Conservation (phyloP, 2,797 vertebrate genomes). For the Scyliorhinus canicula region DNA sequence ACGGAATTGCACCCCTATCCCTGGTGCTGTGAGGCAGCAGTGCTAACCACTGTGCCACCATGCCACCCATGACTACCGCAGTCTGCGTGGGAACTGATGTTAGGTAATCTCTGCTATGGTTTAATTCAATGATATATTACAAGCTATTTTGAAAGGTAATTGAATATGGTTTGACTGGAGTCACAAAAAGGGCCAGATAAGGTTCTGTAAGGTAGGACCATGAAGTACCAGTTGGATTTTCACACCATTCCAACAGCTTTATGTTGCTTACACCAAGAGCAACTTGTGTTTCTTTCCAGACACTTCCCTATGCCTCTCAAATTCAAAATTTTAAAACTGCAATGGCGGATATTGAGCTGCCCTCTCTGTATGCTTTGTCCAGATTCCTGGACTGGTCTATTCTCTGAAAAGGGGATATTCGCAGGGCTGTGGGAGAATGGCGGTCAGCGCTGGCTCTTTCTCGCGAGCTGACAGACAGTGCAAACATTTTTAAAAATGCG, state of each 20-base stretch:
- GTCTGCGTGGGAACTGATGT: not conserved
- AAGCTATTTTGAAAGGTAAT: not conserved
- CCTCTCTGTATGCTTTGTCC: not conserved
- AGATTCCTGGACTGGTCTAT: not conserved
- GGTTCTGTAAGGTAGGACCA: not conserved
- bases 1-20: no score
- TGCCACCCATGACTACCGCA: no score
- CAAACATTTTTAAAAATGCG: no score
- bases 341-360: not conserved
- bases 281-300: not conserved
- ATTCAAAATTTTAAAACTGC: not conserved
- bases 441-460: no score
- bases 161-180: not conserved
- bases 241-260: not conserved
- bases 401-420: no score
- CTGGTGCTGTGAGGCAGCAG: no score
- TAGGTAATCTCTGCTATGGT: not conserved
- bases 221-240: not conserved
- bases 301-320: not conserved
- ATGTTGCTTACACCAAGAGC: not conserved
- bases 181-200: not conserved
- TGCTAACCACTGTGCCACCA: no score
- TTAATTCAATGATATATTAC: not conserved
- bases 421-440: no score
- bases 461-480: no score